phyloP scores from a whole-genome alignment of 2,888 invertebrate species.

The Drosophila tripunctata region DNA sequence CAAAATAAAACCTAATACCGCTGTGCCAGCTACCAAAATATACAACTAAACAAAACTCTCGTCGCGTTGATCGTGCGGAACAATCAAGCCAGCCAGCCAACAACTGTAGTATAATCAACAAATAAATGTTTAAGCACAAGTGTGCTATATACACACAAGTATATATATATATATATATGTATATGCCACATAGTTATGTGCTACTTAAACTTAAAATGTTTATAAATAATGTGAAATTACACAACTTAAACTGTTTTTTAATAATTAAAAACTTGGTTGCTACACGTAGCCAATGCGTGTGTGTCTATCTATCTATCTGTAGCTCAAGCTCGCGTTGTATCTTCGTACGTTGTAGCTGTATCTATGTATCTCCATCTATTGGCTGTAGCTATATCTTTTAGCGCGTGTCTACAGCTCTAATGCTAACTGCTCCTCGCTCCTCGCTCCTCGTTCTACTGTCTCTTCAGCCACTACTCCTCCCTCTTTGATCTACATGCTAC shows the following conservation, averaged over 20 bases:
- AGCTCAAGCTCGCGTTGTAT: conserved; percentile 2
- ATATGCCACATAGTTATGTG: conserved; percentile 26
- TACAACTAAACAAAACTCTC: conserved; percentile 18
- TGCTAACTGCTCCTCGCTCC: neutral
- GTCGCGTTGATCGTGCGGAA: conserved; percentile 72
- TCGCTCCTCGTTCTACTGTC: neutral
- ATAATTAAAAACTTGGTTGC: conserved; percentile 13
- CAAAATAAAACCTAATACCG: too few species aligned
- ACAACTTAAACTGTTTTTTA: too few species aligned
- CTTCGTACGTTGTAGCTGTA: conserved; percentile 10
- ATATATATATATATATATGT: neutral
- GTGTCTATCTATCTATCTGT: neutral
- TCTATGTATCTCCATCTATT: conserved; percentile 8
- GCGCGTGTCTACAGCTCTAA: conserved; percentile 64
- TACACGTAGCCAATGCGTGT: conserved; percentile 42
- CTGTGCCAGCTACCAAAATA: too few species aligned
- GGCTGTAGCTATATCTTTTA: conserved; percentile 32
- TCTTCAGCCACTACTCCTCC: neutral
- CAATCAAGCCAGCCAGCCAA: conserved; percentile 50
- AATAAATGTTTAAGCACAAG: conserved; percentile 45
- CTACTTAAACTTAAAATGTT: conserved; percentile 14
- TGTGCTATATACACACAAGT: conserved; percentile 38
- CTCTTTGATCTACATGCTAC: neutral
- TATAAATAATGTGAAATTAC: conserved; percentile 11
- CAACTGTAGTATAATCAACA: conserved; percentile 48